Percentiles rank a stretch among this genome's conserved stretches.
These are phyloP conservation scores for Leptopilina clavipes DNA, from an alignment of 1,140 invertebrate species.

Conservation along the genomic window DNA sequence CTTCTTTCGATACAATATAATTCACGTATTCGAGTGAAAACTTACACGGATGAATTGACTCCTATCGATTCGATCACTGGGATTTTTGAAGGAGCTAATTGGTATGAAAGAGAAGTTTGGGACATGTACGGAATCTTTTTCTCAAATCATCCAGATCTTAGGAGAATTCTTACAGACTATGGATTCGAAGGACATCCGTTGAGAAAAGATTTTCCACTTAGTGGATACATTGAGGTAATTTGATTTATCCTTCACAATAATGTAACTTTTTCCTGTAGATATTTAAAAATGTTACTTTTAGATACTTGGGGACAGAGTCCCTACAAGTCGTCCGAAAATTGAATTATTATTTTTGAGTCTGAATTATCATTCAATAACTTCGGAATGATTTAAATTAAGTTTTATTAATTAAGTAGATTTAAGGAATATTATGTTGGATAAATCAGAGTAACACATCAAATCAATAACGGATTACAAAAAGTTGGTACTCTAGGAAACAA, in stretches of 20 bases:
- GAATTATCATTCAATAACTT: no score
- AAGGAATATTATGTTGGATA: no score
- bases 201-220: slow-evolving; percentile 98
- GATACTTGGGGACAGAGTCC: no score
- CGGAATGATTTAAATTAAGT: no score
- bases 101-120: slow-evolving; percentile 99
- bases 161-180: slow-evolving; percentile 98
- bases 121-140: slow-evolving; percentile 99
- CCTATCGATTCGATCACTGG: slow-evolving; percentile 90
- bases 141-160: slow-evolving; percentile 96
- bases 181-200: slow-evolving; percentile 99
- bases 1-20: slow-evolving; percentile 94
- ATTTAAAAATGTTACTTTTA: no score
- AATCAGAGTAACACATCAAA: no score
- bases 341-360: no score
- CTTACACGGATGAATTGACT: slow-evolving; percentile 98
- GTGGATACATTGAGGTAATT: slow-evolving; percentile 94
- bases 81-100: slow-evolving; percentile 94
- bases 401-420: no score
- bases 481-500: no score
- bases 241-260: neutral
- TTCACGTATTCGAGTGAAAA: slow-evolving; percentile 94
- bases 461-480: no score
- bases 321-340: no score
- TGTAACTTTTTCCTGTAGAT: no score